These are phyloP conservation scores for Sylvicola fuscatus DNA, from an alignment of 2,888 invertebrate genomes.

Conservation along the genomic window DNA sequence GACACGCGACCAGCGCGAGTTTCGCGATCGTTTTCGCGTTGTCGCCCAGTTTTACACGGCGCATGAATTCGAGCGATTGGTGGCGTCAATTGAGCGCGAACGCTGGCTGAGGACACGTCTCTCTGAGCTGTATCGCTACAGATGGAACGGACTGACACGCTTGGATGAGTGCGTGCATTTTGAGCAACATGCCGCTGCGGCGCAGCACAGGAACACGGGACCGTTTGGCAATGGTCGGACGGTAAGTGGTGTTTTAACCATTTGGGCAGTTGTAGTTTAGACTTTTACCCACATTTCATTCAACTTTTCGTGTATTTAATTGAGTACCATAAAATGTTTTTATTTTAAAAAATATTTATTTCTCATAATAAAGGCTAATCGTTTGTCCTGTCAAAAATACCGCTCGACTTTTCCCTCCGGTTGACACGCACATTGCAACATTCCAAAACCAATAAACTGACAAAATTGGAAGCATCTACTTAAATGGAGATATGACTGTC, in stretches of 20 bases:
- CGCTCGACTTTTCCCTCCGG: no score
- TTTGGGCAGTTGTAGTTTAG: neutral
- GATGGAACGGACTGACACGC: conserved; percentile 66
- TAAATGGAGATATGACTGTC: no score
- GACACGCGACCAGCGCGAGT: conserved; percentile 30
- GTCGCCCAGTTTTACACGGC: conserved; percentile 78
- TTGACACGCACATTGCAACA: no score
- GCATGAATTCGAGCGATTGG: conserved; percentile 61
- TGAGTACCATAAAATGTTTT: neutral
- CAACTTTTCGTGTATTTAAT: conserved; percentile 7
- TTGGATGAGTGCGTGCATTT: conserved; percentile 74
- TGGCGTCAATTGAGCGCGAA: conserved; percentile 62
- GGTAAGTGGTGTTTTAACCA: conserved; percentile 15
- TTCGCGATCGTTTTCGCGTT: conserved; percentile 64
- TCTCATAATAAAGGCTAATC: no score
- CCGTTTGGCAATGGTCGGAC: conserved; percentile 25
- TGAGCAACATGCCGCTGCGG: conserved; percentile 51
- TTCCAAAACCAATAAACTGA: no score
- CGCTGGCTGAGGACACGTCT: conserved; percentile 65
- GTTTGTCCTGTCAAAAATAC: no score
- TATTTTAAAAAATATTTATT: neutral
- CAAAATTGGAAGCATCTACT: no score
- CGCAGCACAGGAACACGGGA: conserved; percentile 31
- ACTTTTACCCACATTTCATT: conserved; percentile 4
- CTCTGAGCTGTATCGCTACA: conserved; percentile 62